Base-by-base conservation (phyloP, 2,888 invertebrate genomes). In the Nymphalis urticae region DNA sequence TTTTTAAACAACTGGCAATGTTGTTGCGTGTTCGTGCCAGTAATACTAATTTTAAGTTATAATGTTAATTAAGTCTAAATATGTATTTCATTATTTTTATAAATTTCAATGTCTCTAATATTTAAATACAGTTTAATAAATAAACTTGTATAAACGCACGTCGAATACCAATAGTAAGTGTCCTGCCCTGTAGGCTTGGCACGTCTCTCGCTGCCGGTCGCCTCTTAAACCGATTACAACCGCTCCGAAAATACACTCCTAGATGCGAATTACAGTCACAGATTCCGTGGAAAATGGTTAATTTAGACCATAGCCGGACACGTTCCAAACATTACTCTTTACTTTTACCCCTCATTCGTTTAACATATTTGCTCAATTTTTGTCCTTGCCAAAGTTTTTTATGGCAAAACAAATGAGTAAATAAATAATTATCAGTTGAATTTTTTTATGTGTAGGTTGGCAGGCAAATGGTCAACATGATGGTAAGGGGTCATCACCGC, bases 171-270 rank as follows among this genome's bases (percentile, higher is more conserved):
- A 16, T 68, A 54, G 72, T 71, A 70, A 54, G 68, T 21, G 32
- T 66, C 64, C 47, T 50, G 71, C 61, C 68, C 63, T 70, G 77
- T 81, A 83, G 80, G 85, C 84, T 72, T 72, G 77, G 79, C 87
- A 87, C 87, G 86, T 86, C 77, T 78, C 74, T 72, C 75, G 75
- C 73, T 73, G 77, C 67, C 71, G 69, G 68, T 64, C 72, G 77
- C 74, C 78, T 77, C 76, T 81, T 84, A 86, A 89, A 85, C 83
- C 82, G 85, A 88, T 89, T 87, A 85, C 79, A 75, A 75, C 80
- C 80, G 77, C 80, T 80, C 73, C 76, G 81, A 79, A 86, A 85
- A 85, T 82, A 82, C 82, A 83, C 81, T 84, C 80, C 79, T 80
- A 80, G 82, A 82, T 80, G 81, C 74, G 77, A 82, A 80, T 82